A percentile compares a stretch with the other conserved stretches of the same genome.
phyloP scores from a whole-genome alignment of 1,140 invertebrate genomes.

The Caenorhabditis inopinata region DNA sequence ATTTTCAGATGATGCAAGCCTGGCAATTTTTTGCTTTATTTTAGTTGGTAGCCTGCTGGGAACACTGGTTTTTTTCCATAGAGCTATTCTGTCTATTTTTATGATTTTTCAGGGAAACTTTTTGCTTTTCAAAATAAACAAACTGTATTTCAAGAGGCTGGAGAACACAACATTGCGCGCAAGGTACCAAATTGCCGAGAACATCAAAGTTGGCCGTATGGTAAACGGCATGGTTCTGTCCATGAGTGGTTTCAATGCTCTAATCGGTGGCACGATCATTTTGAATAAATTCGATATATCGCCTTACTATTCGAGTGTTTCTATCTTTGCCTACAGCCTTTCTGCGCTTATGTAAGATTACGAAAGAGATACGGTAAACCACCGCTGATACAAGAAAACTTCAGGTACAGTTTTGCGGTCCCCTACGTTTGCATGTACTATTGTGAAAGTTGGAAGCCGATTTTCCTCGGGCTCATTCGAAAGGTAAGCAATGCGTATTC shows the following conservation, averaged over 20 bases:
- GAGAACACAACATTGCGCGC: not conserved
- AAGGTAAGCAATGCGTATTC: no score
- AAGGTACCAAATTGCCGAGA: not conserved
- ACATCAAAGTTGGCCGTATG: not conserved
- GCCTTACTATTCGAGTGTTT: not conserved
- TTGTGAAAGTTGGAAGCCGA: not conserved
- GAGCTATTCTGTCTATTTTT: no score
- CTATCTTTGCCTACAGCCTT: not conserved
- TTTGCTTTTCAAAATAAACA: not conserved
- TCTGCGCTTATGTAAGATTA: not conserved
- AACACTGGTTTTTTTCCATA: not conserved
- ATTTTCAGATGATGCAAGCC: not conserved
- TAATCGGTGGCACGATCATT: not conserved
- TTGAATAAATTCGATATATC: not conserved
- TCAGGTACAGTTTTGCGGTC: not conserved
- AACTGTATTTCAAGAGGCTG: not conserved
- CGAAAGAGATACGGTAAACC: no score
- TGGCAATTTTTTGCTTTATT: not conserved
- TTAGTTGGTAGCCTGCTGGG: not conserved
- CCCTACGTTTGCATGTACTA: slow-evolving; percentile 11
- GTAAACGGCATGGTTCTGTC: not conserved
- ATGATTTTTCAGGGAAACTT: not conserved
- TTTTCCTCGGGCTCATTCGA: not conserved
- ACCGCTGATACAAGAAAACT: no score
- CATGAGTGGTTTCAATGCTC: not conserved